Conservation (phyloP, 2,888 invertebrate species). For the Torymus auratus region DNA sequence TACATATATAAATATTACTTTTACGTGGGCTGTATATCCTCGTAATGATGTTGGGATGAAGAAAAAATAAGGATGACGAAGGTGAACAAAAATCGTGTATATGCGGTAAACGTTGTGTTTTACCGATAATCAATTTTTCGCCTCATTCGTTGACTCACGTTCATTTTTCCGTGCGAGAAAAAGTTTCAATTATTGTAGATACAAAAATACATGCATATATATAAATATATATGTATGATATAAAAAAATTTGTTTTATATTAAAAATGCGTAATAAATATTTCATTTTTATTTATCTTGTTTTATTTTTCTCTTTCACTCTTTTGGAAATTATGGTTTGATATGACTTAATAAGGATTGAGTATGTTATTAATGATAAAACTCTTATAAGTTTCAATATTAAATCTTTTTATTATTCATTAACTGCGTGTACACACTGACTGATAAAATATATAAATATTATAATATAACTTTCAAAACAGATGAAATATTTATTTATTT, state of each 20-base stretch:
- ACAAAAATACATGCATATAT: constrained; percentile 56
- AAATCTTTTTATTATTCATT: constrained; percentile 28
- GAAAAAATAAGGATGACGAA: not conserved
- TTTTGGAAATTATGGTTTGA: not conserved
- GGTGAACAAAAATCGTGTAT: constrained; percentile 45
- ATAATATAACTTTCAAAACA: not conserved
- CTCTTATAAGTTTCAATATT: constrained; percentile 4
- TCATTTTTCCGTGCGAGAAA: constrained; percentile 48
- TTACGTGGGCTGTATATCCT: constrained; percentile 47
- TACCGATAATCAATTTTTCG: constrained; percentile 50
- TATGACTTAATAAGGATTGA: not conserved
- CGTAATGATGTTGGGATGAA: constrained; percentile 49
- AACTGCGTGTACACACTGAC: not conserved
- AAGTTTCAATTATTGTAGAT: constrained; percentile 59
- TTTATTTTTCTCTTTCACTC: constrained; percentile 25
- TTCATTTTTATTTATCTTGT: constrained; percentile 59
- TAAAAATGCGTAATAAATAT: constrained; percentile 63
- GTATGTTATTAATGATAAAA: not conserved
- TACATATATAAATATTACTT: constrained; percentile 6
- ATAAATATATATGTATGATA: constrained; percentile 60
- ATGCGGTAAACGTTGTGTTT: constrained; percentile 56
- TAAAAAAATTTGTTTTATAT: constrained; percentile 63
- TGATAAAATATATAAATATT: constrained; percentile 15
- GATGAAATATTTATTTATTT: not conserved
- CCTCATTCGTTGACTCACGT: constrained; percentile 54